Base-by-base conservation (phyloP, 2,113 vertebrate species). In the Charina bottae region DNA sequence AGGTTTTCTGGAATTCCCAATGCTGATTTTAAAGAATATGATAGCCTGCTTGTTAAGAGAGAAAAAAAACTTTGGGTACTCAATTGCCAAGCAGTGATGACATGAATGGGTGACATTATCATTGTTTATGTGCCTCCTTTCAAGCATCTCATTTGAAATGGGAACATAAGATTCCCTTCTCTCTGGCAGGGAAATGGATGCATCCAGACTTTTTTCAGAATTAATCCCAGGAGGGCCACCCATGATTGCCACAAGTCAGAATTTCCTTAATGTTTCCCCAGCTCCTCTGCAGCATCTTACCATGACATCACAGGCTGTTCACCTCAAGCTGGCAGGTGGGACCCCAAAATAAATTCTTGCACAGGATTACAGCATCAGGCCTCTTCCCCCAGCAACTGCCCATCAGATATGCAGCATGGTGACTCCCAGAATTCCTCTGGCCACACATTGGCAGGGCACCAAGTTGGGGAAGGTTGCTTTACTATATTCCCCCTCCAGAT, bases 31-130 rank as follows among this genome's bases (percentile, higher is more conserved):
- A 3, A 86, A 93, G 88, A 85, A 96, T 95, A 93, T 94, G 93
- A 90, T 72, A 49, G 93, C 92, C 28, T 94, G 96, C 91, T 95
- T 93, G 95, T 95, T 93, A 93, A 93, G 92, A 95, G 92, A 95
- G 94, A 0, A 49, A 49, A 26, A 5, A 28, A 78, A 93, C 94
- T 95, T 95, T 92, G 93, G 92, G 89, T 94, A 92, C 93, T 21
- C 7, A 56, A 83, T 93, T 96, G 95, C 94, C 94, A 96, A 94
- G 91, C 89, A 94, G 94, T 96, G 95, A 95, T 93, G 95, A 93
- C 91, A 91, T 59, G 92, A 95, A 94, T 88, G 64, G 95, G 94
- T 93, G 95, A 85, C 93, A 95, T 95, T 95, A 95, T 92, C 15
- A 96, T 94, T 72, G 94, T 91, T 42, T 6, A 1, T 21, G 92